Percentiles rank a stretch among this genome's conserved stretches.
phyloP scores from a whole-genome alignment of 2,113 vertebrate genomes.

The Indicator indicator region DNA sequence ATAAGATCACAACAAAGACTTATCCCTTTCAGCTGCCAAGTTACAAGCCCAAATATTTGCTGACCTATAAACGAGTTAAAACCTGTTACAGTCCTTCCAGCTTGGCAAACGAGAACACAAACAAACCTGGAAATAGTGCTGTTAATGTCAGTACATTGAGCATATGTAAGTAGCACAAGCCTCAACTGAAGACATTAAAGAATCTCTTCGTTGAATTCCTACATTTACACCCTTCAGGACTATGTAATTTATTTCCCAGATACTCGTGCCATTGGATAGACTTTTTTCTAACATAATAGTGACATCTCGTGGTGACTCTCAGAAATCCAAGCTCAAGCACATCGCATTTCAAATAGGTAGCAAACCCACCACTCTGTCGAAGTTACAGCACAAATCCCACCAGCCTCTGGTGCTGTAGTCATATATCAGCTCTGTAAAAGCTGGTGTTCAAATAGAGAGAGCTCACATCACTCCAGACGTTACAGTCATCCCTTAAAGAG shows the following conservation, averaged over 20 bases:
- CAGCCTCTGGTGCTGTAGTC: not conserved
- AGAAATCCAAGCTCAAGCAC: not conserved
- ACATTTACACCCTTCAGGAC: not conserved
- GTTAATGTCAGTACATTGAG: not conserved
- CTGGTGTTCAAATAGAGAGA: not conserved
- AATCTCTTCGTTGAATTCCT: not conserved
- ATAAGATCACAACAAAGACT: not conserved
- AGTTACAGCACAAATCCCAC: not conserved
- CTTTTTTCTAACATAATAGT: slow-evolving; percentile 54
- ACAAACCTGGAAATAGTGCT: not conserved
- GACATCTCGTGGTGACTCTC: slow-evolving; percentile 76
- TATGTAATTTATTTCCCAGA: slow-evolving; percentile 38
- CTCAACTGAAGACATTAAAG: not conserved
- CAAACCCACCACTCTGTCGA: not conserved
- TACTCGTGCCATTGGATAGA: not conserved
- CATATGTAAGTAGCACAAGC: not conserved
- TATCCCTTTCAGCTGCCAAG: not conserved
- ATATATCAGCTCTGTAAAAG: not conserved
- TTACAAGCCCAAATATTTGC: not conserved
- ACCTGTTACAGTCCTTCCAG: not conserved
- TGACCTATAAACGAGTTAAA: not conserved
- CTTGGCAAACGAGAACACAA: not conserved
- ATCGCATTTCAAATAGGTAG: not conserved
- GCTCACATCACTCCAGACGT: accelerated
- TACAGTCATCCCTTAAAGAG: not conserved